Evolutionary conservation across 1,140 invertebrate genomes (phyloP).

Genomic region (Pogonomyrmex californicus): DNA sequence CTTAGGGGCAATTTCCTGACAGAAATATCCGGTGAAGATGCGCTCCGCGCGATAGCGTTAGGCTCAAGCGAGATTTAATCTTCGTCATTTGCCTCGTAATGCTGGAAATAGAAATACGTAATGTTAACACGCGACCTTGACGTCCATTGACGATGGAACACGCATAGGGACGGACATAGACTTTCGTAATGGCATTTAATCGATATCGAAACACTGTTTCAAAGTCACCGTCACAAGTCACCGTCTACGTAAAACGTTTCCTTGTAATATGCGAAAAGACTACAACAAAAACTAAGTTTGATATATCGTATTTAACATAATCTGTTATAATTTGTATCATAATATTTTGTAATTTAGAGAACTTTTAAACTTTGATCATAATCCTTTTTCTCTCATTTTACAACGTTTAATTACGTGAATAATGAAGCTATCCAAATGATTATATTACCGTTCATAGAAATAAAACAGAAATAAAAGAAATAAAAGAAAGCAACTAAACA

Average conservation of each 20-base stretch:
- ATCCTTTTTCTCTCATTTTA: neutral
- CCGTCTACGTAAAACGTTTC: neutral
- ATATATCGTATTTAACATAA: neutral
- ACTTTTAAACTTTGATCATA: neutral
- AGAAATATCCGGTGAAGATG: conserved; percentile 31
- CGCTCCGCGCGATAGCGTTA: neutral
- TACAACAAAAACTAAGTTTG: neutral
- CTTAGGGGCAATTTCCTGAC: neutral
- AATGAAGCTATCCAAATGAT: neutral
- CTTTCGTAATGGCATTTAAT: conserved; percentile 67
- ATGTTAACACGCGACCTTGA: conserved; percentile 26
- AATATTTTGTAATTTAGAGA: neutral
- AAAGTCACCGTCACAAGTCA: conserved; percentile 67
- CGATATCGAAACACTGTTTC: conserved; percentile 70
- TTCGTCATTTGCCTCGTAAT: neutral
- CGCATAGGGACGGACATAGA: conserved; percentile 39
- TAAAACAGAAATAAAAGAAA: neutral
- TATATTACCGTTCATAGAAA: neutral
- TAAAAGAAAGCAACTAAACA: neutral
- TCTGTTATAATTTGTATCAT: neutral
- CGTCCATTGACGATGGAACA: neutral
- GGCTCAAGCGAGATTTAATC: conserved; percentile 13
- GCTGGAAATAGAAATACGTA: conserved; percentile 25
- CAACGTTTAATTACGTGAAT: neutral
- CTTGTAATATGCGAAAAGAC: neutral